These are phyloP conservation scores for Odontomyia ornata DNA, from an alignment of 2,888 invertebrate genomes.

Conservation along the genomic window DNA sequence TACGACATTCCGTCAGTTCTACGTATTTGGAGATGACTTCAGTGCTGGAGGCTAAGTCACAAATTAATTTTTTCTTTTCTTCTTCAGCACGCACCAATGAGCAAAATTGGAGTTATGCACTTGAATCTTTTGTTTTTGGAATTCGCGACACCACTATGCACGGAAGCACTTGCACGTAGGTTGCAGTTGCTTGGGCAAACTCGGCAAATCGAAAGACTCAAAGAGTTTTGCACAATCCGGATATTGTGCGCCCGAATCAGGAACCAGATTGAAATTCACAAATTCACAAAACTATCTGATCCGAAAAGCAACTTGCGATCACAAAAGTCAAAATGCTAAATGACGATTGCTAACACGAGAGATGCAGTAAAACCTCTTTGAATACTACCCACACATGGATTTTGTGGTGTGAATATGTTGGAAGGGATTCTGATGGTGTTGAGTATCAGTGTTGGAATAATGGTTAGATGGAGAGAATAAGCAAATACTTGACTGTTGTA, in stretches of 20 bases:
- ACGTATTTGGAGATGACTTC: constrained; percentile 40
- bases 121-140: constrained; percentile 30
- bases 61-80: not conserved
- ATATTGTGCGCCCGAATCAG: not conserved
- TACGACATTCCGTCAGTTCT: constrained; percentile 40
- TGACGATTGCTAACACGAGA: constrained; percentile 19
- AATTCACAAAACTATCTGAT: constrained; percentile 1
- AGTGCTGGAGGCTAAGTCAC: not conserved
- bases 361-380: constrained; percentile 30
- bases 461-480: not conserved
- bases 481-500: not conserved
- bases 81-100: not conserved
- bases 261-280: not conserved
- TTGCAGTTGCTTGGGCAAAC: not conserved
- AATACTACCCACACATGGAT: not conserved
- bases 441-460: not conserved
- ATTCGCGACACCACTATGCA: not conserved
- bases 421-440: constrained; percentile 5
- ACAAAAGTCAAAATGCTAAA: constrained; percentile 29
- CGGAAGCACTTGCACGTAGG: not conserved
- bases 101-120: constrained; percentile 21
- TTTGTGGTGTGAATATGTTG: not conserved
- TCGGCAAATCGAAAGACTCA: too few species aligned
- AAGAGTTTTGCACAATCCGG: not conserved
- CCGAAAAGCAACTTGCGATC: constrained; percentile 31